Evolutionary conservation across 2,888 invertebrate species (phyloP).

Genomic region (Drosophila mimetica): DNA sequence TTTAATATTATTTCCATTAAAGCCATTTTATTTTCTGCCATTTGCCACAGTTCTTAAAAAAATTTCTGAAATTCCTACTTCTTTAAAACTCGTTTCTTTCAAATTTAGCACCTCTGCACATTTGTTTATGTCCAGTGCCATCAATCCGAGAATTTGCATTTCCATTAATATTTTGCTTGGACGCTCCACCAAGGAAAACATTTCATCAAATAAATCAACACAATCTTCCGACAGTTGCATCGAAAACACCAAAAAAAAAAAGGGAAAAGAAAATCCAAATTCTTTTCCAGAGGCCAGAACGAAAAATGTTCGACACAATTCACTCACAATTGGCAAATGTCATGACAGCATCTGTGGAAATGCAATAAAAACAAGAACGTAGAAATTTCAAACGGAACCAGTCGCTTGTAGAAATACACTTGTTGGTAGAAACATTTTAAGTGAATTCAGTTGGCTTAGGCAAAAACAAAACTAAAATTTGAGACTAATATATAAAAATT

Average conservation of each 20-base stretch:
- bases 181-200: slow-evolving; percentile 30
- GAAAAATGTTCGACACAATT: slow-evolving; percentile 44
- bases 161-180: slow-evolving; percentile 40
- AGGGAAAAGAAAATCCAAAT: slow-evolving; percentile 19
- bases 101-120: slow-evolving; percentile 23
- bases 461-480: too few relatives aligned
- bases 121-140: slow-evolving; percentile 43
- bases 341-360: slow-evolving; percentile 41
- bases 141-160: slow-evolving; percentile 44
- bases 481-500: too few relatives aligned
- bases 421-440: neutral
- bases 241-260: slow-evolving; percentile 21
- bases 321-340: slow-evolving; percentile 51
- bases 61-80: neutral
- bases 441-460: neutral
- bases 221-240: slow-evolving; percentile 49
- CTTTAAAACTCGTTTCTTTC: neutral
- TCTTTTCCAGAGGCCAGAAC: slow-evolving; percentile 30
- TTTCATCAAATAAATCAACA: slow-evolving; percentile 54
- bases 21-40: neutral
- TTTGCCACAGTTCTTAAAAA: neutral
- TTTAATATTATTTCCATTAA: neutral
- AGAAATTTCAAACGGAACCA: neutral
- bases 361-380: slow-evolving; percentile 34
- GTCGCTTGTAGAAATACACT: neutral